Evolutionary conservation across 2,888 invertebrate species (phyloP), one percentile per base, ranked within the genome.

Genomic region (Caenorhabditis zanzibari): DNA sequence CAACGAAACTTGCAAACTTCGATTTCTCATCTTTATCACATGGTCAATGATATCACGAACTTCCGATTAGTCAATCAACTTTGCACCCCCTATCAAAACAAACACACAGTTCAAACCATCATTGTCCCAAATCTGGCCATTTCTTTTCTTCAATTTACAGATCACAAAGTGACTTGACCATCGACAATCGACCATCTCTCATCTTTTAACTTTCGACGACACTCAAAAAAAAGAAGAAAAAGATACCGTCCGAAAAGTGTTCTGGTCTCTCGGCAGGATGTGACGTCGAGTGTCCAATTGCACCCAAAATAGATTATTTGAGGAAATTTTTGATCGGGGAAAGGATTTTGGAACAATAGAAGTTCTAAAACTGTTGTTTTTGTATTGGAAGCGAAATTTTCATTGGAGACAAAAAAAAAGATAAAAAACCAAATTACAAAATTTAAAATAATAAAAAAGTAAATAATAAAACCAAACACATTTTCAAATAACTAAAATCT

Each of bases 191-290:
- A 52, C 66, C 66, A 66, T 49, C 7, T 49, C 16, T 47, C 28
- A 66, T 66, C 66, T 66, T 66, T 66, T 49, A 66, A 66, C 66
- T 66, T 66, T 66, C 66, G 32, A 66, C 52, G 66, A 49, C 66
- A 66, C 32, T n/a, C n/a, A n/a, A 35, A 5, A 24, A 58, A 3
- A 24, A 26, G 5, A 5, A 24, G 16, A 12, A 54, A 54, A 19
- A 47, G 7, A 54, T 7, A 19, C n/a, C 28, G 58, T 58, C 58
- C 54, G 22, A 54, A 54, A 26, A 54, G 32, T 58, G 44, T 9
- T 35, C 52, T 52, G 44, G 19, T 35, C 52, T 52, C 26, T 32
- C 32, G 19, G 28, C 66, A 66, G 66, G 66, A 66, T 66, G 19
- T 66, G 66, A 66, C 66, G 66, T 66, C 32, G 54, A 54, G 4